phyloP scores from a whole-genome alignment of 2,113 vertebrate species.

The Catharus minimus region DNA sequence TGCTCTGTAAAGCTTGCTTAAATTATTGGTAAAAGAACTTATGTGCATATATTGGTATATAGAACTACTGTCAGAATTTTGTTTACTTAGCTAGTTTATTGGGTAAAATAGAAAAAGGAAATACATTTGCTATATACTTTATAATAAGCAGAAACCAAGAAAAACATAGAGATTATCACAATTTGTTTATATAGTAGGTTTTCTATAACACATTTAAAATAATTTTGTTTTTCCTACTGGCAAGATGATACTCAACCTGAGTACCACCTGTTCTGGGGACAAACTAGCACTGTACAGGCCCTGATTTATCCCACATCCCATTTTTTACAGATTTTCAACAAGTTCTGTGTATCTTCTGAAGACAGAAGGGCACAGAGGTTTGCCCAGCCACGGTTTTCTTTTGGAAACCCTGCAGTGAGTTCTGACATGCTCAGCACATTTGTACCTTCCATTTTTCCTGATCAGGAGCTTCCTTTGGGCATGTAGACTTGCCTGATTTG shows the following conservation, averaged over 20 bases:
- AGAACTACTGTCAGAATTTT: not conserved
- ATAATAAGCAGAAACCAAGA: not conserved
- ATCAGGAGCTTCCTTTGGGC: not conserved
- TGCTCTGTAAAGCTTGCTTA: not conserved
- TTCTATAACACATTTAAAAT: not conserved
- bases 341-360: not conserved
- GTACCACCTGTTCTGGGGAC: not conserved
- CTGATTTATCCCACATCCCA: not conserved
- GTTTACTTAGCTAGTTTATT: not conserved
- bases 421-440: not conserved
- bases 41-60: not conserved
- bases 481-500: not conserved
- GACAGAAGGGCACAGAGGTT: not conserved
- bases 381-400: accelerated
- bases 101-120: not conserved
- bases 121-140: not conserved
- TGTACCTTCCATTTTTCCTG: not conserved
- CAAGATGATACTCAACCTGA: not conserved
- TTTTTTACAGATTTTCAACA: not conserved
- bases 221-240: not conserved
- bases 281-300: not conserved
- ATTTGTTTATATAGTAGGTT: not conserved
- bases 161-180: not conserved
- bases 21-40: not conserved
- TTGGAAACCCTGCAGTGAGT: not conserved